Base-by-base conservation (phyloP, 2,113 vertebrate genomes). In the Brachypteracias leptosomus region DNA sequence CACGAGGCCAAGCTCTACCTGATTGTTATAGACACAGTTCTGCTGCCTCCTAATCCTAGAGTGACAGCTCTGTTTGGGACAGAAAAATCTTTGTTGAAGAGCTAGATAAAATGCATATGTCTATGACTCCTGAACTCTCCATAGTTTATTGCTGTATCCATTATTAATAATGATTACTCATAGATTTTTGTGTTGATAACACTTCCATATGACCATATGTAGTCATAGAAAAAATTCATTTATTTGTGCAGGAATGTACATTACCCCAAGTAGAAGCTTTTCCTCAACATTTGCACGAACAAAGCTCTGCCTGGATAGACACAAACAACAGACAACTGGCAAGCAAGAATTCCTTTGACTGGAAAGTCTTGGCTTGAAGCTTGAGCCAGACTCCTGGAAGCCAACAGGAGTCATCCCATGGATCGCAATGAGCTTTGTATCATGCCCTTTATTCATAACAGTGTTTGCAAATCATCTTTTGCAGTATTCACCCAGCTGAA, bases 391-490 rank as follows among this genome's bases (percentile, higher is more conserved):
- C 65, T 91, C 65, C 72, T 89, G 73, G 44, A 96, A 93, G 73
- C 57, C 85, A 87, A 88, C 12, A 65, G 70, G 52, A 95, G 57
- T 72, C 88, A 90, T 92, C 61, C 72, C 73, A 61, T 78, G 66
- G 88, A 87, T 94, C 4, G n/a, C 80, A 94, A 29, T 17, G 77
- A 92, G 90, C 40, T 93, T 92, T 93, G 19, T 78, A 90, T 95
- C 83, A 33, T 82, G 76, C 68, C 87, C 90, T 95, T 93, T 95
- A 88, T 93, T 94, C 86, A 63, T 33, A 75, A 55, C 70, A 94
- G 80, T 97, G 92, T 96, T 95, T 96, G 93, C 94, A 95, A 96
- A 96, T 96, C 86, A 82, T 93, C 62, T 96, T 97, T 96, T 96
- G 81, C 94, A 95, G 93, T 96, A 92, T 96, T 96, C 96, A 96